These are phyloP conservation scores for Macrocentrus cingulum DNA, from an alignment of 1,140 invertebrate species.

Conservation along the genomic window DNA sequence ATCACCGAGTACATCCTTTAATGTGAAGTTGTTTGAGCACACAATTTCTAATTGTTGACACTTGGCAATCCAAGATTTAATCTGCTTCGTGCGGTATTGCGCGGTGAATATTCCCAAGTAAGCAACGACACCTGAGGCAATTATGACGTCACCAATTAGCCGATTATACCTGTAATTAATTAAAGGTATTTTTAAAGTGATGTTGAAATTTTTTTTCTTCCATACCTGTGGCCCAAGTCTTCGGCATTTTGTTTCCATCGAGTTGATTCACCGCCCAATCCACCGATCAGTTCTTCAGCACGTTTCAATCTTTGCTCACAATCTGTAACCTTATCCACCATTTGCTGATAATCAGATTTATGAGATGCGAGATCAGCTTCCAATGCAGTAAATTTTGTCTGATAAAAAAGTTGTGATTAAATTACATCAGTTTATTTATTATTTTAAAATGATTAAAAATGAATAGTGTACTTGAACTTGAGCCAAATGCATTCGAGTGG, in stretches of 20 bases:
- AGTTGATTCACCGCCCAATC: conserved; percentile 79
- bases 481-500: conserved; percentile 76
- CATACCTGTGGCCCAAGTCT: conserved; percentile 68
- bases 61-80: conserved; percentile 72
- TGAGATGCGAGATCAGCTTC: conserved; percentile 69
- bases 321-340: conserved; percentile 80
- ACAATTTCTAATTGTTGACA: conserved; percentile 70
- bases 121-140: conserved; percentile 85
- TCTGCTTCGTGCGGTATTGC: conserved; percentile 70
- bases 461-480: conserved; percentile 59
- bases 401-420: no score
- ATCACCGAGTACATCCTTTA: conserved; percentile 78
- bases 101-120: conserved; percentile 90
- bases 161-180: conserved; percentile 58
- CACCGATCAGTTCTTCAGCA: conserved; percentile 90
- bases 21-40: conserved; percentile 74
- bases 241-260: conserved; percentile 82
- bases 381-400: conserved; percentile 43
- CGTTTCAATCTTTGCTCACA: conserved; percentile 89
- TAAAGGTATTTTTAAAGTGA: conserved; percentile 16
- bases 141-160: conserved; percentile 77
- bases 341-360: conserved; percentile 60
- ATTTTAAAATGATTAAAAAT: no score
- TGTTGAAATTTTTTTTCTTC: conserved; percentile 10
- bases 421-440: no score